Base-by-base conservation (phyloP, 2,113 vertebrate species). In the Catharus minimus region DNA sequence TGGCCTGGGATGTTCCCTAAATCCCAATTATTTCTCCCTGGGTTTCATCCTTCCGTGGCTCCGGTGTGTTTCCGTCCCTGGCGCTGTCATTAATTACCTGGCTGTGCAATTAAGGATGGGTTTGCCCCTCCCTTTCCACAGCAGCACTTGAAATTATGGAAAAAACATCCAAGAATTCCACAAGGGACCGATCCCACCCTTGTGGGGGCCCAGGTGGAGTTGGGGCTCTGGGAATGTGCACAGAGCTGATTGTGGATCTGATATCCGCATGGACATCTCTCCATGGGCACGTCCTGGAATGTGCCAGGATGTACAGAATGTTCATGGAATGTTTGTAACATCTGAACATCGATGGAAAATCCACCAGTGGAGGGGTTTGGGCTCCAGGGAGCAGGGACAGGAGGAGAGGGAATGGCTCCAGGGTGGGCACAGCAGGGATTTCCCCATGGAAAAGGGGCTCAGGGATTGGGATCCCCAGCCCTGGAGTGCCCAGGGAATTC, bases 221-320 rank as follows among this genome's bases (percentile, higher is more conserved):
- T 36, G 33, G 33, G 33, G 33, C 41, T 47, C 50, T 24, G 30
- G 69, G 81, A 8, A 6, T 5, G 41, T 32, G 13, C 47, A 18
- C n/a, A 4, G 3, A 2, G 4, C 6, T 6, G 12, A 8, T 24
- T 15, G 2, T 28, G 58, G 43, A 13, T 72, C 27, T 18, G 1
- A 6, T 6, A 2, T 0, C 39, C n/a, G 49, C 80, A 8, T 2
- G 39, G 68, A 15, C 15, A 10, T 7, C 27, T 15, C n/a, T 53
- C 14, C 18, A 0, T 38, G 79, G 47, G n/a, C 13, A 13, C 1
- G 0, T 9, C 2, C 0, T 28, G 58, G 68, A 8, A 39, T 16
- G 15, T 19, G 3, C 5, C 23, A 8, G 80, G 68, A 39, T 28
- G 23, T 56, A 13, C 6, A 22, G 68, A 10, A 47, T 23, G 23